Evolutionary conservation across 2,888 invertebrate genomes (phyloP), one percentile per base, ranked within the genome.

Genomic region (Coelinius sp.): DNA sequence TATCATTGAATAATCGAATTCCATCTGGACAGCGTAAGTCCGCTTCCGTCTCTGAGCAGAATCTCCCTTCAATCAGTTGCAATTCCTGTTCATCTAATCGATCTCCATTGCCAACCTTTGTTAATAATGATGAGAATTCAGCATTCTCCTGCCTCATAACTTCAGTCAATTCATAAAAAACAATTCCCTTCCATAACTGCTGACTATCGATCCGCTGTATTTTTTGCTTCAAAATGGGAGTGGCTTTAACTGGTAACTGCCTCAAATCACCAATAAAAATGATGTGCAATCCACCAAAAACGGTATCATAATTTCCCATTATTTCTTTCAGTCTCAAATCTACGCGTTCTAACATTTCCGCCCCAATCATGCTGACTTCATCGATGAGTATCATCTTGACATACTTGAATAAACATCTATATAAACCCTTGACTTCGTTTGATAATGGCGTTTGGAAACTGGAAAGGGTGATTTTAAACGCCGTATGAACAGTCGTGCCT

Each of bases 211-310:
- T 69, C 6, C 27, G 12, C 20, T n/a, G 25, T 62, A 46, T 46
- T 1, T 52, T 31, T 7, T 59, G 68, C 14, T 68, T 83, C 63
- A 76, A 84, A 25, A 84, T 83, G 38, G 82, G 78, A 31, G 81
- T 86, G 8, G 70, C 72, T 56, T 66, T n/a, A 14, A 79, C 86
- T 38, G 86, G 85, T 64, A 84, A 70, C 78, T 86, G 86, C 8
- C 84, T 76, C 44, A 88, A 78, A 80, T 87, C 87, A 20, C 84
- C 84, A 74, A 82, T 81, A 1, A 85, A 79, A 74, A 86, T 83
- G 0, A 87, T 65, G 70, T 86, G 80, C 22, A 84, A 27, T 41
- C 85, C 83, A 31, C 83, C 85, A 75, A 86, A 86, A 78, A 78
- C 70, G 14, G 69, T 79, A 71, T 71, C 78, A 74, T 77, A 84